Base-by-base conservation (phyloP, 37 sponge, comb jelly and placozoan species). In the Crambe crambe region DNA sequence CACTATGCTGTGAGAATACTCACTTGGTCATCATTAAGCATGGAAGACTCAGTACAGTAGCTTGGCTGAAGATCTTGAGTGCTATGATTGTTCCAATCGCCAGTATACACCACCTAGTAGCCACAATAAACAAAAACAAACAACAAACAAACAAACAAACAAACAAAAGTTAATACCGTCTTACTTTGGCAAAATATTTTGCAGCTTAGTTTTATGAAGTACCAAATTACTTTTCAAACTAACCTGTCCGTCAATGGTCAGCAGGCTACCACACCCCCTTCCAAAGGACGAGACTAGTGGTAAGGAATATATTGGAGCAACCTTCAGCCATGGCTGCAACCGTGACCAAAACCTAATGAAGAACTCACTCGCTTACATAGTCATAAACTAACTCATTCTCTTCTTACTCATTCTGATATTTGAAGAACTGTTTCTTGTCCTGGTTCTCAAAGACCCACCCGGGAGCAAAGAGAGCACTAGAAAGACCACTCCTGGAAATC, bases 381-480 rank as follows among this genome's bases (percentile, higher is more conserved):
- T 12, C 10, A 12, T 47, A 47, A 15, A 6, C 12, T 12, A 47
- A 6, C 51, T 15, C 51, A 47, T 12, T 12, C 6, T 21, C 23
- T 1, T 18, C 70, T 64, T 76, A 96, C 92, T 66, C 89, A 78
- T 96, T 82, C 74, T 96, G 92, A 63, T 93, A 89, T 10, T 78
- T 56, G 41, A 91, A 68, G 83, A 98, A 98, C 6, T 86, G 42
- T 32, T 43, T 35, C 56, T 89, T 89, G 42, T 76, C 74, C 62
- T 89, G 83, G n/a, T 68, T 94, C 68, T 98, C 99, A 86, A 83
- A 98, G 43, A 96, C 97, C 99, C 99, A 98, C 1, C 96, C 96
- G 44, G 99, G 94, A 73, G 99, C 99, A 91, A 98, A 98, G 23
- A 98, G 36, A 20, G 99, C 99, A 54, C 92, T 83, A 21, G 99